Base-by-base conservation (phyloP, 2,113 vertebrate species). In the Callocephalon fimbriatum region DNA sequence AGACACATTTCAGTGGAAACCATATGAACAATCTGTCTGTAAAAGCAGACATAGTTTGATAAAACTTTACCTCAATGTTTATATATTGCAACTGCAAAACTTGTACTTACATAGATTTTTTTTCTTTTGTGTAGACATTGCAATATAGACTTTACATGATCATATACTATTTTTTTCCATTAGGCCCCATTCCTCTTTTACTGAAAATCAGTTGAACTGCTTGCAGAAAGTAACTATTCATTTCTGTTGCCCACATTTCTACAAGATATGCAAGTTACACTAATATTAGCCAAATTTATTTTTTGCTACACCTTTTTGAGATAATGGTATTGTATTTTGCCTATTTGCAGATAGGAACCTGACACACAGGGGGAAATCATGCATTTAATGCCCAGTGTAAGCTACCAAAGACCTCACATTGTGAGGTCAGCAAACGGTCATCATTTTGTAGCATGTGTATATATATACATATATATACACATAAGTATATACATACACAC, bases 381-480 rank as follows among this genome's bases (percentile, higher is more conserved):
- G 5, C 32, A 38, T 76, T 68, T 40, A 51, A 4, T 42, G 15
- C 74, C 25, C 32, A 38, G 0, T 13, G 16, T 27, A 40, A 79
- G 47, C 31, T 77, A 45, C 31, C 6, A 3, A 40, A 56, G 31
- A 42, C 6, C 23, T 71, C 48, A 50, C 13, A 51, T 38, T 29
- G 23, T 1, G 0, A 58, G 27, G 20, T 58, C 70, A 63, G 35
- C 16, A 87, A 50, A 70, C 32, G 47, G 20, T 78, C 18, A 62
- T 42, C 35, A 32, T 86, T 90, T 90, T 74, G 44, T 62, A 81
- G 74, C 37, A 6, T 56, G 10, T 38, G 26, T 32, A 21, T 56
- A 21, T 32, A 4, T 50, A 1, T 38, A 8, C 21, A 6, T n/a
- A 0, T 26, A 8, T 7, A 29, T 7, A 31, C 8, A 38, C 15